phyloP scores from a whole-genome alignment of 2,113 vertebrate genomes.

The Phylloscopus whistleri region DNA sequence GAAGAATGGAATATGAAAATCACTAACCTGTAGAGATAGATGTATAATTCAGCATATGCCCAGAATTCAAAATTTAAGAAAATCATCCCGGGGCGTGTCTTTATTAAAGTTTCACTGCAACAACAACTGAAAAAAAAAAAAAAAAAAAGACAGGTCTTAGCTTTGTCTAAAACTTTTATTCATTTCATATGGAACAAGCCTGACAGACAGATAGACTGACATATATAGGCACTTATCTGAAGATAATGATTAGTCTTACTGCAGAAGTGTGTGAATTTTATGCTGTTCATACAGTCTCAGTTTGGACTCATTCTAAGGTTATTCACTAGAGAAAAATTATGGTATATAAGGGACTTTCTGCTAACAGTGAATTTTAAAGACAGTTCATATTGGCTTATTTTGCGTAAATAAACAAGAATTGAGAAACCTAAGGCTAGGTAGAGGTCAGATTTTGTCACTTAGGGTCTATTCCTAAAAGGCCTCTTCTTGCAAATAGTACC shows the following conservation, averaged over 20 bases:
- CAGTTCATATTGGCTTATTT: constrained; percentile 28
- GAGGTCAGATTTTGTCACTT: constrained; percentile 34
- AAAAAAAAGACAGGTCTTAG: background rate
- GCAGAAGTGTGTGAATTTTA: background rate
- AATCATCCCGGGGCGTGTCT: background rate
- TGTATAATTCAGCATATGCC: background rate
- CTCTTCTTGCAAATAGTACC: background rate
- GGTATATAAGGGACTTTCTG: background rate
- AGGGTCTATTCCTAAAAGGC: background rate
- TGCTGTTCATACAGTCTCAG: background rate
- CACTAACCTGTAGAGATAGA: background rate
- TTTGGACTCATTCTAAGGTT: background rate
- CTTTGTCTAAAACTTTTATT: background rate
- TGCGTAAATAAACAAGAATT: constrained; percentile 48
- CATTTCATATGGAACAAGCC: background rate
- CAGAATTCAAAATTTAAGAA: background rate
- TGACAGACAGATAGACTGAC: background rate
- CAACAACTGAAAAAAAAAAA: background rate
- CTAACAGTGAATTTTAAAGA: constrained; percentile 17
- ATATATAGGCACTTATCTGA: background rate
- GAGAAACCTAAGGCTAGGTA: constrained; percentile 40
- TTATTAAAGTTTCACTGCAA: background rate
- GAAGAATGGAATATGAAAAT: background rate
- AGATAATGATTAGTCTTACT: background rate
- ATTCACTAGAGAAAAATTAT: constrained; percentile 23